phyloP scores from a whole-genome alignment of 2,113 vertebrate genomes.

The Galemys pyrenaicus region DNA sequence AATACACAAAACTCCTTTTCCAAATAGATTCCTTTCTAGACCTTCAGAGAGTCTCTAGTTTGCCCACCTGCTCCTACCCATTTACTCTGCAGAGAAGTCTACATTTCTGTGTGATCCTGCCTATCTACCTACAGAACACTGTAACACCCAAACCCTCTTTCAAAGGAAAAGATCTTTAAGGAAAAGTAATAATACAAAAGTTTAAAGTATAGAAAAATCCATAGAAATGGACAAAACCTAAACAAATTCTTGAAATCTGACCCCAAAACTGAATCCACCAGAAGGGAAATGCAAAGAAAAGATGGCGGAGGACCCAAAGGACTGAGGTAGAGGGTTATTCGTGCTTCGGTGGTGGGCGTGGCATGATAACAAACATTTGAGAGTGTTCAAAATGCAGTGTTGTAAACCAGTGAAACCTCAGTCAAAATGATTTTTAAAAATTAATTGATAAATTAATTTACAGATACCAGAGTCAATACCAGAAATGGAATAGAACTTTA shows the following conservation, averaged over 20 bases:
- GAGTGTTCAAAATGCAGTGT: too few species aligned
- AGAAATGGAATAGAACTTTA: background rate
- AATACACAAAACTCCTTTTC: background rate
- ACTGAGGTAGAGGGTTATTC: too few species aligned
- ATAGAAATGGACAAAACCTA: background rate
- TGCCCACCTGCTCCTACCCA: background rate
- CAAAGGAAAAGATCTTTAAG: background rate
- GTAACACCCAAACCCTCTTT: background rate
- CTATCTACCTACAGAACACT: background rate
- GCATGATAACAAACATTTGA: too few species aligned
- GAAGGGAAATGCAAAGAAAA: too few species aligned
- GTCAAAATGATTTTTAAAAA: too few species aligned
- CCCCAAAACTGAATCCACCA: too few species aligned
- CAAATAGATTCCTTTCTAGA: background rate
- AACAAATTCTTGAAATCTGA: too few species aligned
- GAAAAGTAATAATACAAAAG: background rate
- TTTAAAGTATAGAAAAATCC: background rate
- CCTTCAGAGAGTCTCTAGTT: background rate
- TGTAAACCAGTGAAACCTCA: too few species aligned
- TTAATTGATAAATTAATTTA: background rate
- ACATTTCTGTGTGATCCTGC: background rate
- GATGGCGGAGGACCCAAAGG: too few species aligned
- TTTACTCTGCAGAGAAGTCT: background rate
- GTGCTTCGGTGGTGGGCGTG: too few species aligned
- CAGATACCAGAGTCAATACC: background rate